Evolutionary conservation across 2,888 invertebrate genomes (phyloP), one percentile per base, ranked within the genome.

Genomic region (Electrophaes corylata): DNA sequence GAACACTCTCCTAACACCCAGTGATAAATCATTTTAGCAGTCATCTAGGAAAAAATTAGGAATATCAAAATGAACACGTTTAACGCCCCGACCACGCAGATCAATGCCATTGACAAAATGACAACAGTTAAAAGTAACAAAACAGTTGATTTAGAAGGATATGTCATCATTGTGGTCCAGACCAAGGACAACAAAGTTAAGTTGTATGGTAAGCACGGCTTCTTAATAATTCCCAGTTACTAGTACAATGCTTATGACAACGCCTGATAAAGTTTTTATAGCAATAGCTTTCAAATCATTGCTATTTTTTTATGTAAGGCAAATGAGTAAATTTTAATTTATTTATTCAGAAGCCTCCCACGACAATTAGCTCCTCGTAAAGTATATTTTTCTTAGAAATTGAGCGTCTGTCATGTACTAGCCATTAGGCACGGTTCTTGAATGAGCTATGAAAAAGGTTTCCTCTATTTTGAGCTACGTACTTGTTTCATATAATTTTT

Each of bases 171-270:
- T 83, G 94, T 98, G 83, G 97, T 97, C 72, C 97, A 98, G 92
- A 97, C 97, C 79, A 96, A 96, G 88, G 98, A 98, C 90, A 97
- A 97, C 86, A 97, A 97, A 93, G 96, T 97, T 78, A 98, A 98
- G 93, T 92, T 98, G 69, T 98, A 98, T 83, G 98, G 97, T 96
- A 87, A 88, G 91, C 84, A 31, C 31, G 8, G 33, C 19, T 16
- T 16, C 6, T 16, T 19, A 20, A 3, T 12, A 23, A 41, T 12
- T 4, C 12, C 23, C 11, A 49, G 2, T 12, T n/a, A n/a, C n/a
- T n/a, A 23, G 11, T 19, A 10, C 10, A 11, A 8, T 43, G 31
- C 29, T 44, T 37, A 10, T 43, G 6, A 19, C 12, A 53, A 54
- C 59, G 55, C 65, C 65, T 63, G 52, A 26, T 23, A 35, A 23